A percentile compares a stretch with the other conserved stretches of the same genome.
Evolutionary conservation across 2,888 invertebrate genomes (phyloP).

Genomic region (Lasioglossum figueresi): DNA sequence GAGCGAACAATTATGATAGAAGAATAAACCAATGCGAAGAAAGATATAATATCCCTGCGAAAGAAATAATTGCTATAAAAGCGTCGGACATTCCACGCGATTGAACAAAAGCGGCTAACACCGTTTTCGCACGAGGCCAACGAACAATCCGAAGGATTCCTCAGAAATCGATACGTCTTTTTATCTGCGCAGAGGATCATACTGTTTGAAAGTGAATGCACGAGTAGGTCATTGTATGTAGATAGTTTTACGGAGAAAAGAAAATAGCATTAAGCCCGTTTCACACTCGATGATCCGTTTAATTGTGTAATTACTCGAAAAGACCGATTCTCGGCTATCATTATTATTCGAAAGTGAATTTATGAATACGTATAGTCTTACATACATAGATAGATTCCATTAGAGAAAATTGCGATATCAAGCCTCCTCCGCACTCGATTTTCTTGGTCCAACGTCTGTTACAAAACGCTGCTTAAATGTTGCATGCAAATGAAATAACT

Average conservation of each 20-base stretch:
- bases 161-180: conserved; percentile 1
- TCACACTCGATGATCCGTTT: neutral
- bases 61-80: neutral
- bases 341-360: conserved; percentile 7
- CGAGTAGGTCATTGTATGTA: neutral
- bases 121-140: neutral
- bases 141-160: neutral
- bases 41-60: neutral
- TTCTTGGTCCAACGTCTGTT: neutral
- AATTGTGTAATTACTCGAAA: neutral
- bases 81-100: neutral
- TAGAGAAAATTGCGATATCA: neutral
- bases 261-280: conserved; percentile 10
- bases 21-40: neutral
- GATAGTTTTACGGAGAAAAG: conserved; percentile 10
- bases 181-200: neutral
- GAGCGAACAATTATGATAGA: neutral
- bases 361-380: neutral
- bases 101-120: neutral
- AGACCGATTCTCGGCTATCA: neutral
- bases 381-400: neutral
- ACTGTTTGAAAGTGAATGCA: conserved; percentile 6
- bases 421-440: neutral
- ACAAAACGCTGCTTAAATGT: neutral
- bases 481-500: neutral